Percentiles rank a stretch among this genome's conserved stretches.
Evolutionary conservation across 2,797 vertebrate species (phyloP).

Genomic region (Hippocampus kuda): DNA sequence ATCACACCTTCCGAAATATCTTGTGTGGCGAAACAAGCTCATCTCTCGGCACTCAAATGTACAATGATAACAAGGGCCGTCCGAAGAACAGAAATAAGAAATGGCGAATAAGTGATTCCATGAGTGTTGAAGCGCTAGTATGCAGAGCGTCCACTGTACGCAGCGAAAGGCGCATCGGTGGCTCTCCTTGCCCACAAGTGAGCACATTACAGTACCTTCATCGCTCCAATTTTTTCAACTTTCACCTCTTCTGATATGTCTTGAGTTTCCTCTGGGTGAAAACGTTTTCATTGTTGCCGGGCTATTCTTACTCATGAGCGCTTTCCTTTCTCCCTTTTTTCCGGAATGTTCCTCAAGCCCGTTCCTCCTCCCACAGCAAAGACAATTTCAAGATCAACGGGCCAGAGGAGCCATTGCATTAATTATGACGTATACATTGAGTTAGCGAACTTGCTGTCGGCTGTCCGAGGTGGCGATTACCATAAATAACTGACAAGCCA

Average conservation of each 20-base stretch:
- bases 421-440: background rate
- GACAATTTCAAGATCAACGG: background rate
- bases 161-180: too few relatives aligned
- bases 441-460: too few relatives aligned
- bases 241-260: slow-evolving; percentile 21
- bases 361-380: background rate
- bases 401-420: background rate
- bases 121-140: too few relatives aligned
- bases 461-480: too few relatives aligned
- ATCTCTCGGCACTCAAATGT: too few relatives aligned
- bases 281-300: slow-evolving; percentile 9
- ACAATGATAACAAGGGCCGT: too few relatives aligned
- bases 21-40: slow-evolving; percentile 22
- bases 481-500: too few relatives aligned
- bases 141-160: too few relatives aligned
- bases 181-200: too few relatives aligned
- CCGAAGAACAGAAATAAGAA: too few relatives aligned
- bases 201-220: too few relatives aligned
- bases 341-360: background rate
- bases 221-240: background rate
- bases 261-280: slow-evolving; percentile 21
- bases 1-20: slow-evolving; percentile 24
- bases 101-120: too few relatives aligned
- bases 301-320: slow-evolving; percentile 8
- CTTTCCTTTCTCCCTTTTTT: slow-evolving; percentile 3